These are phyloP conservation scores for Campaea margaritaria DNA, from an alignment of 2,888 invertebrate species.

Conservation along the genomic window DNA sequence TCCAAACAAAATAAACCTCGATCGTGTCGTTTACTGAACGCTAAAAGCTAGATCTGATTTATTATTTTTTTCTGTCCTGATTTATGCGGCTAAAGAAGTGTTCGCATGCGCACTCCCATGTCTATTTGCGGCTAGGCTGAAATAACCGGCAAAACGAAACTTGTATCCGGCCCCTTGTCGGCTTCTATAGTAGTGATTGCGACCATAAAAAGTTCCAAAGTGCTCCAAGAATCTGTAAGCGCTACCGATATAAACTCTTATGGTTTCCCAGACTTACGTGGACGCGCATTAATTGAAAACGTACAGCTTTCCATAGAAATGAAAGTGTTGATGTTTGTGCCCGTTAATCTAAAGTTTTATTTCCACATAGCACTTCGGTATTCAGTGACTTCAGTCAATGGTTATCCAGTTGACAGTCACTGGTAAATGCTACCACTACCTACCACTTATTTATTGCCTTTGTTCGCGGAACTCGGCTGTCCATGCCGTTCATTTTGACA, in stretches of 20 bases:
- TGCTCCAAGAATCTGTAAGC: conserved; percentile 8
- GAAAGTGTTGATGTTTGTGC: too few species aligned
- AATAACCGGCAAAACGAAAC: conserved; percentile 73
- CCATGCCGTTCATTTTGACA: conserved; percentile 5
- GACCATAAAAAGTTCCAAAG: conserved; percentile 15
- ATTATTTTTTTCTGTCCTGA: conserved; percentile 60
- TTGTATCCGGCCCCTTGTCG: conserved; percentile 64
- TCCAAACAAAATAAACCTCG: conserved; percentile 52
- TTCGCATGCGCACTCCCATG: conserved; percentile 58
- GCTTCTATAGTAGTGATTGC: conserved; percentile 48
- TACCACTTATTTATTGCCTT: background rate
- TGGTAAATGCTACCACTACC: background rate
- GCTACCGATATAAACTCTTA: background rate
- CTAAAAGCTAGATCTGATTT: conserved; percentile 59
- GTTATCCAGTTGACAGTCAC: background rate
- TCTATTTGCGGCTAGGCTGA: conserved; percentile 72
- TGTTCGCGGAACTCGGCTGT: conserved; percentile 8
- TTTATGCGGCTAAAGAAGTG: conserved; percentile 67
- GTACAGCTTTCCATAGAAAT: too few species aligned
- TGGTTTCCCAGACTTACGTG: background rate
- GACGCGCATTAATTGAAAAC: background rate
- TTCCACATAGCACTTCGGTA: too few species aligned
- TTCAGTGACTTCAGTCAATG: background rate
- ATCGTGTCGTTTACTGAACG: conserved; percentile 52
- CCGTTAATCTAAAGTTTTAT: too few species aligned